These are phyloP conservation scores for Sarcophilus harrisii DNA, from an alignment of 2,797 vertebrate species.

Conservation along the genomic window DNA sequence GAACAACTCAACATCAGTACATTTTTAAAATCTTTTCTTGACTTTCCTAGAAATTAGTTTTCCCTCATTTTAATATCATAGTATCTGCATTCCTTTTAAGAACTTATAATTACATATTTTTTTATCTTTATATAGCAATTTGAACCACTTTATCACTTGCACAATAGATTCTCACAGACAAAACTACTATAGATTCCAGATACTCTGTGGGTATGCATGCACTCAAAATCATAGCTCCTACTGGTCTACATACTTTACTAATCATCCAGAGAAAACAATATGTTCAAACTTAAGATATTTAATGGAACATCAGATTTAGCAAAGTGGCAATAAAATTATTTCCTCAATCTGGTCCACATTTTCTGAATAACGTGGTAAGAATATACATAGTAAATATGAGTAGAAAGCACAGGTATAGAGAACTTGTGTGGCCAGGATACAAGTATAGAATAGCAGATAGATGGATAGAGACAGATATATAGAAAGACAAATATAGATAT, in stretches of 20 bases:
- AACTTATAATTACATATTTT: neutral
- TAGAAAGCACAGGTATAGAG: neutral
- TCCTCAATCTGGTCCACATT: neutral
- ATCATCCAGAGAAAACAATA: neutral
- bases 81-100: neutral
- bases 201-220: neutral
- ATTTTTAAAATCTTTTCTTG: neutral
- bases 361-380: neutral
- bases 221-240: neutral
- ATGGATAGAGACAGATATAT: neutral
- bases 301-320: neutral
- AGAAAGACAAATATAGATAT: too few relatives aligned
- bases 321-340: neutral
- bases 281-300: neutral
- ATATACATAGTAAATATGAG: neutral
- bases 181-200: neutral
- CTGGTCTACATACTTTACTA: neutral
- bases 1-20: neutral
- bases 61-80: neutral
- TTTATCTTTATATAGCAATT: neutral
- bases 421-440: neutral
- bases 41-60: neutral
- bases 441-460: neutral
- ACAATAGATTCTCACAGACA: neutral
- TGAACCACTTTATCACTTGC: neutral